Percentiles rank a stretch among this genome's conserved stretches.
phyloP scores from a whole-genome alignment of 2,113 vertebrate species.

The Jaculus jaculus region DNA sequence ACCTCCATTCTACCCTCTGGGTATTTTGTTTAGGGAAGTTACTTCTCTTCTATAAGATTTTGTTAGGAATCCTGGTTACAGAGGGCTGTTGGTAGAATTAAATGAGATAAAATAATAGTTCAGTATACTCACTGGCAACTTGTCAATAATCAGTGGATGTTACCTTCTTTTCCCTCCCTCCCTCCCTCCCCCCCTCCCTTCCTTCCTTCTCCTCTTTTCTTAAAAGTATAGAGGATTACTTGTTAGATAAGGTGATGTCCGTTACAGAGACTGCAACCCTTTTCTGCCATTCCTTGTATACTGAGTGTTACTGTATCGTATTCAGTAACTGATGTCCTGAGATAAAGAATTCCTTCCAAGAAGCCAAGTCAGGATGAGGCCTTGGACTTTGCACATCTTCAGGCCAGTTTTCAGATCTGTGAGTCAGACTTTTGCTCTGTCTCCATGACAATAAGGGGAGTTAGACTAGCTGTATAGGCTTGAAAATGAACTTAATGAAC shows the following conservation, averaged over 20 bases:
- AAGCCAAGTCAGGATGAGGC: background rate
- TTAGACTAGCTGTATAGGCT: background rate
- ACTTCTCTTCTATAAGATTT: background rate
- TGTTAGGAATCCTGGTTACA: background rate
- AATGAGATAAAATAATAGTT: background rate
- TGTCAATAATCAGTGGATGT: rapidly evolving
- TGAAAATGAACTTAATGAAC: constrained; percentile 11
- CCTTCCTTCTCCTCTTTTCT: background rate
- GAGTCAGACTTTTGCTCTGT: background rate
- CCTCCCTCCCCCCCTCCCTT: no score
- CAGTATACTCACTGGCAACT: background rate
- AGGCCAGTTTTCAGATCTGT: background rate
- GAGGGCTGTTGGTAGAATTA: background rate
- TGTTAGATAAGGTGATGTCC: background rate
- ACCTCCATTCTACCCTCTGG: background rate
- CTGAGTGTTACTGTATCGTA: background rate
- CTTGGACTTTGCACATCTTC: background rate
- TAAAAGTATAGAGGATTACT: background rate
- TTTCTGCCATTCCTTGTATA: background rate
- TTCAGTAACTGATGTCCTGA: constrained; percentile 14
- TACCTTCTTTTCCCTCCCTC: background rate
- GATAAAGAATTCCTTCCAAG: background rate
- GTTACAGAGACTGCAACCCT: background rate
- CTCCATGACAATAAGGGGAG: background rate
- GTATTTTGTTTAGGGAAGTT: background rate